Percentiles rank a stretch among this genome's conserved stretches.
Conservation (phyloP, 2,888 invertebrate genomes). For the Chrysotoxum bicinctum region DNA sequence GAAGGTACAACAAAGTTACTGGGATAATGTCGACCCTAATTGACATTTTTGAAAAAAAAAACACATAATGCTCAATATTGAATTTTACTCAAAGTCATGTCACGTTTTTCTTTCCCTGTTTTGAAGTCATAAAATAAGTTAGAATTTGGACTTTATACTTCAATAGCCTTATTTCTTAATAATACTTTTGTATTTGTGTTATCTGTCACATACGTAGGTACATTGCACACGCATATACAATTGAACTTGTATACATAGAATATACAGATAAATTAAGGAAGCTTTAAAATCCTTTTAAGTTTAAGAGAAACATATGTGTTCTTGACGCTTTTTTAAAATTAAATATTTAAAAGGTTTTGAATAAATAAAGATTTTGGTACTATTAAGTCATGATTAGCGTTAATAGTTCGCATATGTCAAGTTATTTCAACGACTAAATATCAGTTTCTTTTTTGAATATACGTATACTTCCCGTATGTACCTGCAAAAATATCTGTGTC, state of each 20-base stretch:
- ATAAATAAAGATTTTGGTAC: no score
- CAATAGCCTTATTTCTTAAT: background rate
- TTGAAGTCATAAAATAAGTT: background rate
- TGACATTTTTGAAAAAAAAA: background rate
- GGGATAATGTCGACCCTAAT: background rate
- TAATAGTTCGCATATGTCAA: no score
- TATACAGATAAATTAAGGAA: background rate
- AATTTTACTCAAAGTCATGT: background rate
- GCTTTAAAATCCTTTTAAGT: no score
- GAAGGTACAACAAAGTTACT: background rate
- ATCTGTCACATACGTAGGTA: background rate
- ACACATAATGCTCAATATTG: background rate
- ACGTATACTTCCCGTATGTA: background rate
- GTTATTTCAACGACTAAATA: background rate
- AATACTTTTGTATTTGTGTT: background rate
- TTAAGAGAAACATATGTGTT: no score
- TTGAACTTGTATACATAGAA: no score
- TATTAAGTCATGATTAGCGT: no score
- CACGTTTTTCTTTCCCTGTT: background rate
- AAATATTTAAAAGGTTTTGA: no score
- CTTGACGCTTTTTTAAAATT: no score
- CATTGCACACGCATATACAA: background rate
- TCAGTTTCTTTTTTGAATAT: background rate
- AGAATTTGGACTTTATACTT: background rate
- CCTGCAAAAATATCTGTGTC: background rate